Evolutionary conservation across 2,113 vertebrate species (phyloP).

Genomic region (Chelonoidis abingdonii): DNA sequence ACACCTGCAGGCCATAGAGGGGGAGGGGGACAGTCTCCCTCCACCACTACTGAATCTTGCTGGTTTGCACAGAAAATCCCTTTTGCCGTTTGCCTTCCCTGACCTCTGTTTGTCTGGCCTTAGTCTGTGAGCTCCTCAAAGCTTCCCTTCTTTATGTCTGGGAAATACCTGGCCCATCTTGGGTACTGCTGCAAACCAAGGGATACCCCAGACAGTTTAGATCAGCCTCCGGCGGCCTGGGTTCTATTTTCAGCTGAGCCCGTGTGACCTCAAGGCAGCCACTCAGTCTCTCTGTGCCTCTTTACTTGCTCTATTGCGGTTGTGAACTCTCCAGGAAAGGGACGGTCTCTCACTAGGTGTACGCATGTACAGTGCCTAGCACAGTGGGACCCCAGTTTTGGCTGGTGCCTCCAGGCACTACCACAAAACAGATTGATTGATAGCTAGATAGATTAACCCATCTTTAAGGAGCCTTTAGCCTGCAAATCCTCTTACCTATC

Average conservation of each 20-base stretch:
- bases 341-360: not conserved
- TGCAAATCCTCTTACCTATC: not conserved
- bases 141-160: conserved; percentile 2
- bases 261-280: not conserved
- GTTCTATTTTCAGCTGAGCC: not conserved
- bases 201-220: not conserved
- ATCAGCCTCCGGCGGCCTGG: no score
- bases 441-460: not conserved
- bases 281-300: not conserved
- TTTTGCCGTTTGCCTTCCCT: not conserved
- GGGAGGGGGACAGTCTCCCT: not conserved
- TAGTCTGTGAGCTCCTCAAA: not conserved
- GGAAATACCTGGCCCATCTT: not conserved
- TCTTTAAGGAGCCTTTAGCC: not conserved
- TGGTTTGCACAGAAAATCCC: not conserved
- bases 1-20: not conserved
- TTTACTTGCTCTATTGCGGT: not conserved
- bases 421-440: not conserved
- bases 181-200: not conserved
- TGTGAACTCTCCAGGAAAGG: not conserved
- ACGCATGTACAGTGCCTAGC: not conserved
- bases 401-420: not conserved
- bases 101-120: not conserved
- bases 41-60: not conserved
- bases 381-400: not conserved